Evolutionary conservation across 2,888 invertebrate genomes (phyloP), one percentile per base, ranked within the genome.

Genomic region (Oscheius onirici): DNA sequence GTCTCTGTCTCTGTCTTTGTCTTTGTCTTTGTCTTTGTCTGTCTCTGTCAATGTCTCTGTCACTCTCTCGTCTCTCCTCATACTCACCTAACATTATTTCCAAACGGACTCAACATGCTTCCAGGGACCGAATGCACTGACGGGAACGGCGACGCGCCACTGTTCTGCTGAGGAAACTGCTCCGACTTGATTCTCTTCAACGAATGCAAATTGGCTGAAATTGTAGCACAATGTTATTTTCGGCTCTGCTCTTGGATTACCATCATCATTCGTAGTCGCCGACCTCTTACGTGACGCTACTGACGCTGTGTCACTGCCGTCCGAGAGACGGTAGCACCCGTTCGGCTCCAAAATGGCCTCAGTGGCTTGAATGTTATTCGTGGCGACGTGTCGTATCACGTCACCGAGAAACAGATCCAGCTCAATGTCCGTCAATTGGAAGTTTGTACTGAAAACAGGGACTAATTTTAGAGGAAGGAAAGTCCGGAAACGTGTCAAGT

Each of bases 101-200:
- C 69, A 49, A 69, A 69, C 15, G 69, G 69, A n/a, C 69, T 69
- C 28, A 69, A 46, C 40, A 52, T 40, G 5, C 28, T 44, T 8
- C 46, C 60, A 17, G 69, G 69, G 15, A 69, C 60, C 54, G 67
- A 67, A 43, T 55, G 52, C 17, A 40, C 67, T 22, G 17, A 17
- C 11, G 54, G 41, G 24, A 63, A 63, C 8, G 63, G 63, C 8
- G 63, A 63, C 15, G 63, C 20, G 22, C 66, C 51, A 5, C 26
- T 54, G 17, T 20, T 20, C 11, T 20, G 55, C 52, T 15, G 20
- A 8, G 61, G 63, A 41, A 69, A 69, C 22, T 51, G 60, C 54
- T 70, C 70, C 26, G 52, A 51, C 51, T 70, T 70, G 63, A 63
- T 70, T 1, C 70, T 46, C 55, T 70, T 70, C 70, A 70, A 41